Percentiles rank a stretch among this genome's conserved stretches.
Evolutionary conservation across 2,113 vertebrate genomes (phyloP).

Genomic region (Nicator chloris): DNA sequence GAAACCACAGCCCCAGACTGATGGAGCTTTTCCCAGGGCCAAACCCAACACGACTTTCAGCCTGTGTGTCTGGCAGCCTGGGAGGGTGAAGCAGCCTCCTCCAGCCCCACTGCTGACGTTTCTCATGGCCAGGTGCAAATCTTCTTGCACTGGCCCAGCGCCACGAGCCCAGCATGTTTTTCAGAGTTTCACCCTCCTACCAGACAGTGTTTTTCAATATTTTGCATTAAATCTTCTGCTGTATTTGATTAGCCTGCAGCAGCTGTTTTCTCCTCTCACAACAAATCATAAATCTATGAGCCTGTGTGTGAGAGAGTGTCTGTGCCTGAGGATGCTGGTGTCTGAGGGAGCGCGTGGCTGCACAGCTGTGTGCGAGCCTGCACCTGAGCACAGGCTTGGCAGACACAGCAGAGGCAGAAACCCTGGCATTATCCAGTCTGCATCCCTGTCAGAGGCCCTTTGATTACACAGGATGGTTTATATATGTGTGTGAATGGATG

Average conservation of each 20-base stretch:
- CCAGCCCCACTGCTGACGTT: background rate
- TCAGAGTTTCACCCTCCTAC: slow-evolving; percentile 3
- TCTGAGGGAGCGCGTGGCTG: background rate
- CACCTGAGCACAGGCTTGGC: background rate
- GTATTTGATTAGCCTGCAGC: slow-evolving; percentile 55
- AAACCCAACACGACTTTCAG: background rate
- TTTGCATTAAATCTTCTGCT: slow-evolving; percentile 57
- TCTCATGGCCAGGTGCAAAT: slow-evolving; percentile 36
- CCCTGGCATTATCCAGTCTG: fast-evolving
- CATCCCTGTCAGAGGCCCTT: fast-evolving
- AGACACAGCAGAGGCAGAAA: background rate
- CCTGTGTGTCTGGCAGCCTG: background rate
- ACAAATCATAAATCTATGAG: slow-evolving; percentile 55
- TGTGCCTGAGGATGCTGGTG: background rate
- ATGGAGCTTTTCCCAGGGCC: background rate
- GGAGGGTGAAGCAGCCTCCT: background rate
- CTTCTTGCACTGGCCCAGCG: background rate
- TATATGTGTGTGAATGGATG: fast-evolving
- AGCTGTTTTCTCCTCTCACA: slow-evolving; percentile 65
- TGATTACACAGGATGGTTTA: fast-evolving
- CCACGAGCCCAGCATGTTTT: slow-evolving; percentile 10
- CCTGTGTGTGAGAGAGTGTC: slow-evolving; percentile 15
- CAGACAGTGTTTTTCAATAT: slow-evolving; percentile 51
- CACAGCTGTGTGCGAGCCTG: background rate
- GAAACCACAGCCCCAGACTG: background rate